These are phyloP conservation scores for Helostoma temminkii DNA, from an alignment of 2,797 vertebrate genomes.

Conservation along the genomic window DNA sequence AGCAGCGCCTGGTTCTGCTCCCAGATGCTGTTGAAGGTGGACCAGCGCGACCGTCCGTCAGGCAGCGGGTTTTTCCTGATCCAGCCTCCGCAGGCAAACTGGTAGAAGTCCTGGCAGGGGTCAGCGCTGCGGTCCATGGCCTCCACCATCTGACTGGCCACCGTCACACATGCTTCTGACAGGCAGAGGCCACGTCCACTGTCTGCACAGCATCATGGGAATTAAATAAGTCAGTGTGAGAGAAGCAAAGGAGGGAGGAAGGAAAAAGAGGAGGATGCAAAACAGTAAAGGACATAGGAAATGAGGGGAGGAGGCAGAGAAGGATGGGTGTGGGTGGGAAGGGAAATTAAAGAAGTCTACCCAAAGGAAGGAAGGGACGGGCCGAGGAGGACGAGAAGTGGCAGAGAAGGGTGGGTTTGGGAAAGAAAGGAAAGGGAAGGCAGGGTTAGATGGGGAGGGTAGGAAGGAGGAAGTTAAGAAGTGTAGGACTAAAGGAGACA, in stretches of 20 bases:
- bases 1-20: constrained; percentile 97
- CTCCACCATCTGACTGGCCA: constrained; percentile 95
- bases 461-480: neutral
- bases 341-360: too few species aligned
- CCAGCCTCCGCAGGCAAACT: constrained; percentile 96
- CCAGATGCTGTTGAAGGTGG: constrained; percentile 98
- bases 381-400: neutral
- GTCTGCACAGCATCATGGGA: constrained; percentile 76
- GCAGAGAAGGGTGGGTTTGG: neutral
- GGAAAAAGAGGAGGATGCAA: neutral
- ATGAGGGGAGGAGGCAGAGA: neutral
- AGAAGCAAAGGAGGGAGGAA: neutral
- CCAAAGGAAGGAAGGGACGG: neutral
- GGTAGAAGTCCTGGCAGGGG: constrained; percentile 98
- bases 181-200: constrained; percentile 90
- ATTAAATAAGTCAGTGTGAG: neutral
- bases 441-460: neutral
- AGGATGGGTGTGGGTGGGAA: constrained; percentile 2
- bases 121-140: constrained; percentile 89
- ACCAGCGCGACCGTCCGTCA: constrained; percentile 94
- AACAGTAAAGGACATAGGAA: neutral
- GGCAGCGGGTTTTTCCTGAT: constrained; percentile 95
- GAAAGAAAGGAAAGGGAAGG: neutral
- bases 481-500: neutral
- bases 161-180: constrained; percentile 91